Conservation (phyloP, 2,888 invertebrate genomes). For the Capitulum mitella region DNA sequence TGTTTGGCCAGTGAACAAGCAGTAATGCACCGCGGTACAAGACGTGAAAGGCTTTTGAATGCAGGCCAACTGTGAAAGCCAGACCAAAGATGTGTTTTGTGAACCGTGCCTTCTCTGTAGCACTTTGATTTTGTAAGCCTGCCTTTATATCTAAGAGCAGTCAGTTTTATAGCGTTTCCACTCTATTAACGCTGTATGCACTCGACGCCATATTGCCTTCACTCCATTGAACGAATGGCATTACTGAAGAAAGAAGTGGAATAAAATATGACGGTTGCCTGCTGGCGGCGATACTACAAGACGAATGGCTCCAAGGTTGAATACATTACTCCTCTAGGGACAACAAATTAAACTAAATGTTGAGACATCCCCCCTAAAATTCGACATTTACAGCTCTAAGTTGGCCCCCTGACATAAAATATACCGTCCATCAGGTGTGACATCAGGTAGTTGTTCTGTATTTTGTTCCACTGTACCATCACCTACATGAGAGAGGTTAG, state of each 20-base stretch:
- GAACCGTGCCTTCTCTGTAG: not conserved
- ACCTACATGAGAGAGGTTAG: too few species aligned
- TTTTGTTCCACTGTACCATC: too few species aligned
- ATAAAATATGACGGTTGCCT: not conserved
- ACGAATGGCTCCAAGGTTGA: too few species aligned
- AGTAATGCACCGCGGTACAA: not conserved
- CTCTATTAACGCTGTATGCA: not conserved
- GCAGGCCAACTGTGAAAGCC: not conserved
- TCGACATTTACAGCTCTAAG: not conserved
- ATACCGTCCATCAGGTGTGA: not conserved
- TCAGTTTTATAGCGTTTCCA: not conserved
- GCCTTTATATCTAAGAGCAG: too few species aligned
- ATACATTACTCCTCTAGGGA: too few species aligned
- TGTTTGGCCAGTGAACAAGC: slow-evolving; percentile 4
- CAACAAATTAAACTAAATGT: not conserved
- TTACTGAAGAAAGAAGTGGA: not conserved
- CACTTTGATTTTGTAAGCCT: not conserved
- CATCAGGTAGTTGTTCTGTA: too few species aligned
- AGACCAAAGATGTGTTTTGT: not conserved
- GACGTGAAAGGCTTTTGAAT: not conserved
- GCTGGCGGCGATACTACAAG: not conserved
- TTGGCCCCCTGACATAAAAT: not conserved
- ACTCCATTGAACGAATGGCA: too few species aligned
- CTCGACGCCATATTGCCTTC: too few species aligned
- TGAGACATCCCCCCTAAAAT: too few species aligned